Percentiles rank a stretch among this genome's conserved stretches.
Conservation (phyloP, 92 coral and sea anemone genomes). For the Epizoanthus scotinus region DNA sequence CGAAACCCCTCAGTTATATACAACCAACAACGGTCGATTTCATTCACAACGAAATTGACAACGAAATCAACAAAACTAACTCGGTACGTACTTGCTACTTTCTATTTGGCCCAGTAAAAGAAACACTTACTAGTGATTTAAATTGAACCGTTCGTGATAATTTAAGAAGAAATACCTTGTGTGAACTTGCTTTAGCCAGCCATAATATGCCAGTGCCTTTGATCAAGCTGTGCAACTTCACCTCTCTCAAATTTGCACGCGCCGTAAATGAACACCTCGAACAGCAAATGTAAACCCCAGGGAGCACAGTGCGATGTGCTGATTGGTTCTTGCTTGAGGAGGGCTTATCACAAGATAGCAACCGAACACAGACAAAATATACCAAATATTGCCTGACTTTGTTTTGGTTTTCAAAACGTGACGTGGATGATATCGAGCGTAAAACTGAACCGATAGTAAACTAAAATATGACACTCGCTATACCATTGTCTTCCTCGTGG, state of each 20-base stretch:
- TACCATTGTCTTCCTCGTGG: slow-evolving; percentile 43
- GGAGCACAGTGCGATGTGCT: slow-evolving; percentile 61
- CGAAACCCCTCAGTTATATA: not conserved
- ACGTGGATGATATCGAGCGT: slow-evolving; percentile 41
- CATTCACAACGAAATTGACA: slow-evolving; percentile 38
- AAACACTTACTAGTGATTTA: not conserved
- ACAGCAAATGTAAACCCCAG: slow-evolving; percentile 67
- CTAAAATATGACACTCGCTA: slow-evolving; percentile 34
- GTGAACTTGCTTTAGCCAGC: slow-evolving; percentile 15
- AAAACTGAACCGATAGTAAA: slow-evolving; percentile 23
- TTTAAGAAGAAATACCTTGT: slow-evolving; percentile 40
- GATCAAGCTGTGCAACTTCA: slow-evolving; percentile 53
- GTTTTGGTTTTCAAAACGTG: slow-evolving; percentile 47
- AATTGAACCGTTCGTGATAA: not conserved
- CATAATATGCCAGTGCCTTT: slow-evolving; percentile 17
- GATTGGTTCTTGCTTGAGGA: slow-evolving; percentile 67
- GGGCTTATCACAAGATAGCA: slow-evolving; percentile 55
- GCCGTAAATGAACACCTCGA: slow-evolving; percentile 87
- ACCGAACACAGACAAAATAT: slow-evolving; percentile 35
- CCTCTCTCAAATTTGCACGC: slow-evolving; percentile 71
- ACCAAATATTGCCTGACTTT: slow-evolving; percentile 31
- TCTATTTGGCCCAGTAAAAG: not conserved
- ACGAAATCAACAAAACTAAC: not conserved
- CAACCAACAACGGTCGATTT: slow-evolving; percentile 31
- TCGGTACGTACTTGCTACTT: not conserved